Conservation (phyloP, 2,888 invertebrate species). For the Eristalis arbustorum region DNA sequence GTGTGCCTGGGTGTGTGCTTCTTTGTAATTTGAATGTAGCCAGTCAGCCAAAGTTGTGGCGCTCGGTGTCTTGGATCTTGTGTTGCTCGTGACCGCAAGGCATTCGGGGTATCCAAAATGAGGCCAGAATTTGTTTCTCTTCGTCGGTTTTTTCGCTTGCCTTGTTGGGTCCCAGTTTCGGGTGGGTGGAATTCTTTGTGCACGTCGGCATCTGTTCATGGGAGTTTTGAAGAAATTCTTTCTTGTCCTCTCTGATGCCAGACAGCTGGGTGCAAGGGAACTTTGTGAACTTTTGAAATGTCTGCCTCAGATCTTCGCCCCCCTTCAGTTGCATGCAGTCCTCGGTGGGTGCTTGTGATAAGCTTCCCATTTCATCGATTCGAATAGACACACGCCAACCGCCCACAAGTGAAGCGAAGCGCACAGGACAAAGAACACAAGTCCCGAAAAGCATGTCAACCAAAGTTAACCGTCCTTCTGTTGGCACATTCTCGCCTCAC, state of each 20-base stretch:
- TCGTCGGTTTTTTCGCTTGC: too few relatives aligned
- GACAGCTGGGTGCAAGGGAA: too few relatives aligned
- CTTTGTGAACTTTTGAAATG: too few relatives aligned
- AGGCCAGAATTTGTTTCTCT: not conserved
- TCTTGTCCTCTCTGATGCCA: too few relatives aligned
- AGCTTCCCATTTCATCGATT: not conserved
- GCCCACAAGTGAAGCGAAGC: not conserved
- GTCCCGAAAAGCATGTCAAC: not conserved
- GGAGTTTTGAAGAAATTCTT: too few relatives aligned
- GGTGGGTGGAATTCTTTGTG: not conserved
- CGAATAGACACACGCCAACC: not conserved
- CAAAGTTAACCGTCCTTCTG: not conserved
- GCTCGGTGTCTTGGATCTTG: not conserved
- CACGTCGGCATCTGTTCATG: too few relatives aligned
- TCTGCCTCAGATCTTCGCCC: not conserved
- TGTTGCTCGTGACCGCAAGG: conserved; percentile 3
- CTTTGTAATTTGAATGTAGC: not conserved
- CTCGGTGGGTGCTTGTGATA: too few relatives aligned
- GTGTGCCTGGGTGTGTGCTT: not conserved
- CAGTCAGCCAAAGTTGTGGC: not conserved
- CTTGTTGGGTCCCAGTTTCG: not conserved
- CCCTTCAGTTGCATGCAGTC: not conserved
- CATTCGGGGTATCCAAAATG: conserved; percentile 15
- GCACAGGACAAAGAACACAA: not conserved
- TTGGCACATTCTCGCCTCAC: not conserved